Evolutionary conservation across 1,140 invertebrate species (phyloP), one percentile per base, ranked within the genome.

Genomic region (Drosophila watanabei): DNA sequence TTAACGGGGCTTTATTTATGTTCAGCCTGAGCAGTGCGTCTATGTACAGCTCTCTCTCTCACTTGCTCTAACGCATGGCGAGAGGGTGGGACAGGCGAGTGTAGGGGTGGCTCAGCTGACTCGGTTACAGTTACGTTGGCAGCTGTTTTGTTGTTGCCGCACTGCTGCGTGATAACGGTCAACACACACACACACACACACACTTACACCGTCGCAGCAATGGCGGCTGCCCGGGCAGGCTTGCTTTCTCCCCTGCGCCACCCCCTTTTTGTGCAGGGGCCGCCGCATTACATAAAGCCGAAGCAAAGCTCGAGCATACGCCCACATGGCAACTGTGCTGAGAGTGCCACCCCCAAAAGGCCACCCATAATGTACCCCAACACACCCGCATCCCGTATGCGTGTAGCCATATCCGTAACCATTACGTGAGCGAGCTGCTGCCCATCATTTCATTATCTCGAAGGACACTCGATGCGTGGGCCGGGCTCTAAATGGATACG

Each of bases 381-480:
- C 16, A 39, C 16, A 11, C 52, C 37, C 70, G 52, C 41, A 79
- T 79, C 45, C 45, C 43, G 24, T 54, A 49, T 57, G 24, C 33
- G 30, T 24, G 57, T 71, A 72, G 41, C 58, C 77, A 69, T 68
- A 57, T 77, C 58, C 46, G 65, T 45, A 52, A 68, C 62, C 75
- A 66, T 78, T 77, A 68, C 62, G 56, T 78, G 75, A 68, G 61
- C 73, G 43, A 51, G 61, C 41, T 61, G 54, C 57, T 75, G 72
- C 61, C 61, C 49, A 80, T 75, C 63, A 84, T 84, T 84, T 85
- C 72, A 82, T 82, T 78, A 90, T 75, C 86, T 85, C 56, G 75
- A 75, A 89, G 86, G 85, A 89, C 79, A 79, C 78, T 78, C 63
- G 80, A 61, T 76, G 77, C 66, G 65, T 84, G 69, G 73, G 69